phyloP scores from a whole-genome alignment of 2,888 invertebrate species.

The Pristionchus maxplancki region DNA sequence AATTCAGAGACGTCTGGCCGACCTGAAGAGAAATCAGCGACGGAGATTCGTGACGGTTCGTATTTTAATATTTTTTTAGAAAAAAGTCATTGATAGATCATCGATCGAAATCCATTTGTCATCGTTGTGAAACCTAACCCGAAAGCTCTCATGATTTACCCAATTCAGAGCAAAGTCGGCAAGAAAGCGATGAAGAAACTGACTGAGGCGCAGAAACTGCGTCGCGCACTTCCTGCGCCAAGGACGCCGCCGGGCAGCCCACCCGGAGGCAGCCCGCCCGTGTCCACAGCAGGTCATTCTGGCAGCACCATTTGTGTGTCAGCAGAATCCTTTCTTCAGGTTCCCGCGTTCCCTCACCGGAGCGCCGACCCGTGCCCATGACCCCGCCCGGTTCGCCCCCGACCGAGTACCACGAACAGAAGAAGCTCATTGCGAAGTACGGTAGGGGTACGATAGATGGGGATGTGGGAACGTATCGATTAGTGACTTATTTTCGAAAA shows the following conservation, averaged over 20 bases:
- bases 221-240: not conserved
- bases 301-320: not conserved
- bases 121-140: too few relatives aligned
- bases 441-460: not conserved
- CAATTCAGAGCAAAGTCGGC: not conserved
- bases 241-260: conserved; percentile 25
- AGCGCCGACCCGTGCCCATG: not conserved
- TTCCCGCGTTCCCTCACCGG: not conserved
- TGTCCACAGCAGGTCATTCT: not conserved
- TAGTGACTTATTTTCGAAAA: not conserved
- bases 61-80: not conserved
- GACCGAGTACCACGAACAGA: not conserved
- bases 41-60: not conserved
- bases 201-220: not conserved
- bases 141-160: too few relatives aligned
- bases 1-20: not conserved
- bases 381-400: conserved; percentile 22
- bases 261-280: not conserved
- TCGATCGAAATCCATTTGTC: too few relatives aligned
- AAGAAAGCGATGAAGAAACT: not conserved
- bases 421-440: not conserved
- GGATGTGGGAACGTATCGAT: not conserved
- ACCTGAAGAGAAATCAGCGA: not conserved
- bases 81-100: too few relatives aligned
- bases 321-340: not conserved